Conservation (phyloP, 1,140 invertebrate genomes). For the Halesus radiatus region DNA sequence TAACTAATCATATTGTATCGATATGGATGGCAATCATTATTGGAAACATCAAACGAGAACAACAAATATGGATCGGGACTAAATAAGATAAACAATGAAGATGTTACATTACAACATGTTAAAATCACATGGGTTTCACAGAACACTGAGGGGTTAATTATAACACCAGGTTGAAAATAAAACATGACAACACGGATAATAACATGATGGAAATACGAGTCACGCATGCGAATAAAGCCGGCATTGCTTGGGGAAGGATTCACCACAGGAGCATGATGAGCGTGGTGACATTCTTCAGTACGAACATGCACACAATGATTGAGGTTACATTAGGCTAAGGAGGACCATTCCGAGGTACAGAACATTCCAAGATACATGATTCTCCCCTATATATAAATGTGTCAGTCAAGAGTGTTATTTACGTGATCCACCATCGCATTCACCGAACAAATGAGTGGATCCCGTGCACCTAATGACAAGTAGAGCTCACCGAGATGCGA, state of each 20-base stretch:
- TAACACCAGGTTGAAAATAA: conserved; percentile 34
- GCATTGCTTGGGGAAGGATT: neutral
- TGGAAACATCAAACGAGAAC: conserved; percentile 40
- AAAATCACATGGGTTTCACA: conserved; percentile 32
- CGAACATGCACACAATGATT: conserved; percentile 63
- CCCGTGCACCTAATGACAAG: conserved; percentile 54
- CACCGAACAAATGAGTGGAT: conserved; percentile 53
- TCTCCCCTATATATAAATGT: conserved; percentile 68
- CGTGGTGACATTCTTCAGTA: conserved; percentile 51
- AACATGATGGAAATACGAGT: conserved; percentile 42
- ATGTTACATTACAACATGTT: conserved; percentile 31
- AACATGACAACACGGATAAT: conserved; percentile 47
- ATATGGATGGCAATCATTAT: neutral
- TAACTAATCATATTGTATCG: neutral
- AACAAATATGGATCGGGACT: conserved; percentile 26
- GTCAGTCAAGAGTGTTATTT: conserved; percentile 48
- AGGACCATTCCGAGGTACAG: conserved; percentile 73
- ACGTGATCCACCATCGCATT: conserved; percentile 56
- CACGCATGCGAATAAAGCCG: conserved; percentile 41
- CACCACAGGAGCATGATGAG: conserved; percentile 21
- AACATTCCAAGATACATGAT: conserved; percentile 74
- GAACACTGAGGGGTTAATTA: conserved; percentile 34
- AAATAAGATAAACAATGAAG: conserved; percentile 29
- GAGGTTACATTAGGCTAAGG: conserved; percentile 64
- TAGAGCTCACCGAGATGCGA: conserved; percentile 61